Evolutionary conservation across 2,888 invertebrate genomes (phyloP).

Genomic region (Tipula lateralis): DNA sequence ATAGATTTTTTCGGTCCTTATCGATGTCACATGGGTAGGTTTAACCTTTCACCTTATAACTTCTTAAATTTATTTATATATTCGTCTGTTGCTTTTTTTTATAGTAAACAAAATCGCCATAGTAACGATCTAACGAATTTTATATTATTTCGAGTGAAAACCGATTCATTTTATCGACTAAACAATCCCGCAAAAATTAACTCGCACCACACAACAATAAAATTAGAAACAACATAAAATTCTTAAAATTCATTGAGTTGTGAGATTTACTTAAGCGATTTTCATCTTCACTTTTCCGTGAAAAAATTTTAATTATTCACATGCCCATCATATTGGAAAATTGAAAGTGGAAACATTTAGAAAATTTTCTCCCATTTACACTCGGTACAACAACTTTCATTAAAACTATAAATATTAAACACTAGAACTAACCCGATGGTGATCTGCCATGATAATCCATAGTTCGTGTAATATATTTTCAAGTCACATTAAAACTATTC

Average conservation of each 20-base stretch:
- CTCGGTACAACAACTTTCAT: background rate
- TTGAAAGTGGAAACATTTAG: background rate
- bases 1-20: too few species aligned
- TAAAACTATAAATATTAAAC: background rate
- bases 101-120: background rate
- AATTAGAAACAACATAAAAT: background rate
- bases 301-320: conserved; percentile 2
- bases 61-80: background rate
- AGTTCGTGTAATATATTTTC: background rate
- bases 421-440: background rate
- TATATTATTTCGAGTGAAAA: background rate
- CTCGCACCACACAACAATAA: background rate
- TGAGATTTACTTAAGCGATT: background rate
- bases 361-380: background rate
- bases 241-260: background rate
- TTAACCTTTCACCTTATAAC: background rate
- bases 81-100: background rate
- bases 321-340: background rate
- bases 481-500: background rate
- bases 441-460: conserved; percentile 14
- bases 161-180: background rate
- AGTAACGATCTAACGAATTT: background rate
- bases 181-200: background rate
- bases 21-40: background rate
- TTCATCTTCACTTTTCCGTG: conserved; percentile 19